Base-by-base conservation (phyloP, 92 coral and sea anemone genomes). In the Epizoanthus illoricatus region DNA sequence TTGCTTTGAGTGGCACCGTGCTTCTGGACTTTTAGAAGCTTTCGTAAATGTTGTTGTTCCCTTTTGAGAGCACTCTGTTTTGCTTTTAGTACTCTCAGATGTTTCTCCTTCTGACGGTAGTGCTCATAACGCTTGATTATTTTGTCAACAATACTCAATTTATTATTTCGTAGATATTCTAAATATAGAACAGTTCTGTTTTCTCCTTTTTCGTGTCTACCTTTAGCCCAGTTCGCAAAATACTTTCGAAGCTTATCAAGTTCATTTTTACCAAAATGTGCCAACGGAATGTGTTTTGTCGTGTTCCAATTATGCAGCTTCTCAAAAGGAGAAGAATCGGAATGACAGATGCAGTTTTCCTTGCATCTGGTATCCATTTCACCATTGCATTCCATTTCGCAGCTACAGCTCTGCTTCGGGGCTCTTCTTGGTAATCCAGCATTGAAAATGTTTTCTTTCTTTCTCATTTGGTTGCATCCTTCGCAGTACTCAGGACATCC, bases 91-190 rank as follows among this genome's bases (percentile, higher is more conserved):
- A 57, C 67, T 59, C 57, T 59, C 39, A 93, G 70, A 13, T 92
- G 71, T 5, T 83, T 65, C 65, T 90, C 89, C 81, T 86, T 93
- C 73, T 75, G 71, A 23, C 91, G 80, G 47, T 87, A 89, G 69
- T 91, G 85, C 60, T 88, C 90, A 69, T 91, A 93, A 59, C 87
- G 92, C 43, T 59, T 84, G 23, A 93, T 74, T 90, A 93, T 84
- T 39, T 88, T 91, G 67, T 84, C 87, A 9, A 93, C 84, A 49
- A 93, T 88, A 5, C 76, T 55, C 80, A 84, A 75, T 20, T 86
- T 76, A 54, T 55, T 61, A 0, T 57, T 40, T 6, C 13, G 43
- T 5, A 13, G 73, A 5, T 65, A 59, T 18, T 56, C 63, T 36
- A n/a, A 40, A 7, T 76, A 63, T 21, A 12, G 55, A 3, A 54